Conservation (phyloP, 2,888 invertebrate genomes). For the Pristionchus japonicus region DNA sequence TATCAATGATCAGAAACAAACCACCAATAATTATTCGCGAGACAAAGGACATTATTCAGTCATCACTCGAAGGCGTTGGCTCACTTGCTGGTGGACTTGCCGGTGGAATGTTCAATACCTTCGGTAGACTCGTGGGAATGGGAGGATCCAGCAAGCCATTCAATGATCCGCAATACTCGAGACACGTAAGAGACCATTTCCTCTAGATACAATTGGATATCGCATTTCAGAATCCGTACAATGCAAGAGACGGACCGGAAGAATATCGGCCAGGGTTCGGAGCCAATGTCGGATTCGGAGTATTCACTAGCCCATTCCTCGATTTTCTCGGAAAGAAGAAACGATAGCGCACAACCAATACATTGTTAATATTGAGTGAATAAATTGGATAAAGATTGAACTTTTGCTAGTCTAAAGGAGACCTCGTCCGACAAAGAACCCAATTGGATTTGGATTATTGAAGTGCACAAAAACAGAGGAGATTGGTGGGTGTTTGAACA, state of each 20-base stretch:
- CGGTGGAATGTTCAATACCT: not conserved
- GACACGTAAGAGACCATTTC: not conserved
- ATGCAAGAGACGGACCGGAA: not conserved
- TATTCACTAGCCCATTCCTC: not conserved
- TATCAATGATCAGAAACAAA: not conserved
- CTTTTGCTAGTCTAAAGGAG: not conserved
- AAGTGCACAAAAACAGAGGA: not conserved
- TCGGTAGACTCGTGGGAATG: not conserved
- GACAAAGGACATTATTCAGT: not conserved
- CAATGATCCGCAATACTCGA: not conserved
- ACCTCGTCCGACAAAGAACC: not conserved
- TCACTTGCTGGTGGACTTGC: not conserved
- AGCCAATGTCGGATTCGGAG: not conserved
- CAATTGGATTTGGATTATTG: not conserved
- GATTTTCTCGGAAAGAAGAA: slow-evolving; percentile 16
- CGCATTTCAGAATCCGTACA: not conserved
- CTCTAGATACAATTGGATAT: not conserved
- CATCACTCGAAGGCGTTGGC: not conserved
- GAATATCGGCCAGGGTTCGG: not conserved
- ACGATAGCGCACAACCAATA: not conserved
- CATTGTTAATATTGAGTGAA: not conserved
- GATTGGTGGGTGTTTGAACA: not conserved
- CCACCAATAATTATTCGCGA: not conserved
- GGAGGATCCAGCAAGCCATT: not conserved
- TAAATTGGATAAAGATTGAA: slow-evolving; percentile 28